These are phyloP conservation scores for Sussaba pulchella DNA, from an alignment of 2,888 invertebrate genomes.

Conservation along the genomic window DNA sequence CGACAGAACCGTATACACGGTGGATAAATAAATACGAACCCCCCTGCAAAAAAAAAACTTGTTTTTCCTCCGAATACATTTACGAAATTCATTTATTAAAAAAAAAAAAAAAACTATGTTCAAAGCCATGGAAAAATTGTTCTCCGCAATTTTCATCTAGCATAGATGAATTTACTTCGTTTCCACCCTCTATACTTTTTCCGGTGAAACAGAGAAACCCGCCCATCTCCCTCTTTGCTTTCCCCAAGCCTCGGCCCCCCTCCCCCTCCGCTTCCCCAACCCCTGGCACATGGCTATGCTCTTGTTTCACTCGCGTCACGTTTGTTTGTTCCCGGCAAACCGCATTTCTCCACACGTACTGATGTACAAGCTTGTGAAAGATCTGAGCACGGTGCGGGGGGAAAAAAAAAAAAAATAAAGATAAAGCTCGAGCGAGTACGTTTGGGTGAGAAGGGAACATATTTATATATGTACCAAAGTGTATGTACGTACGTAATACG, in stretches of 20 bases:
- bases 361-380: conserved; percentile 34
- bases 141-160: not conserved
- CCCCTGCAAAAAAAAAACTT: not conserved
- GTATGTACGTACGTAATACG: not conserved
- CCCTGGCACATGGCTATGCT: conserved; percentile 13
- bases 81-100: not conserved
- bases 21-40: not conserved
- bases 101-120: not conserved
- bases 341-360: conserved; percentile 43
- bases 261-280: conserved; percentile 24
- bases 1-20: conserved; percentile 16
- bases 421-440: conserved; percentile 17
- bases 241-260: conserved; percentile 31
- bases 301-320: conserved; percentile 42
- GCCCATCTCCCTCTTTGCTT: conserved; percentile 18
- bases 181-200: not conserved
- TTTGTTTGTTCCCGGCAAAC: conserved; percentile 48
- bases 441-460: not conserved
- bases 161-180: not conserved
- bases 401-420: conserved; percentile 15
- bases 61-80: not conserved
- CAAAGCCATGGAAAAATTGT: too few species aligned
- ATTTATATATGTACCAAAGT: too few species aligned
- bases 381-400: conserved; percentile 31
- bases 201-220: not conserved